phyloP scores from a whole-genome alignment of 2,113 vertebrate genomes.

The Neofelis nebulosa region DNA sequence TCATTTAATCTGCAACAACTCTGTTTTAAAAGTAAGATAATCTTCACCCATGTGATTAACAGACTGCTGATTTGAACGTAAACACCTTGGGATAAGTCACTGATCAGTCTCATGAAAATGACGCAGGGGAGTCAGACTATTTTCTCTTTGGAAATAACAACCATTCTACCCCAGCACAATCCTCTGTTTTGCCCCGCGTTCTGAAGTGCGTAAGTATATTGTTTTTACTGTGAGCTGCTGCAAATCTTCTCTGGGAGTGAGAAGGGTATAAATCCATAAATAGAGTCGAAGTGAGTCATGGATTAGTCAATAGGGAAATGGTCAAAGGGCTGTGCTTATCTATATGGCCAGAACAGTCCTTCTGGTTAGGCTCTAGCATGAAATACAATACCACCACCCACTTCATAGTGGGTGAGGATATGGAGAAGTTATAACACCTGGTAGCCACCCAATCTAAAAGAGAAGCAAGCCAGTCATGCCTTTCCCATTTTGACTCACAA shows the following conservation, averaged over 20 bases:
- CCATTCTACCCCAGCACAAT: neutral
- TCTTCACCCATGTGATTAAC: slow-evolving; percentile 48
- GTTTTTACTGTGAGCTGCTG: slow-evolving; percentile 47
- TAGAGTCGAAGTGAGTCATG: slow-evolving; percentile 58
- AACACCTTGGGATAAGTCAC: slow-evolving; percentile 40
- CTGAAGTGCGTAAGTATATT: neutral
- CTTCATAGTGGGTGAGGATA: neutral
- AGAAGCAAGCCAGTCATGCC: neutral
- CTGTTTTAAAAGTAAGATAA: slow-evolving; percentile 55
- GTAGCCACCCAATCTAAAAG: neutral
- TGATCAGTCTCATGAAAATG: slow-evolving; percentile 41
- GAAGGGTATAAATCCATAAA: slow-evolving; percentile 42
- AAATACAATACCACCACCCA: slow-evolving; percentile 37
- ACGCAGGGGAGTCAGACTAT: neutral
- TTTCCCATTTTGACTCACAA: neutral
- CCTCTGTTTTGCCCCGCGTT: neutral
- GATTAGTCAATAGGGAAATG: slow-evolving; percentile 59
- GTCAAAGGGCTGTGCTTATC: slow-evolving; percentile 58
- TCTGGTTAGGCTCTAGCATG: slow-evolving; percentile 26
- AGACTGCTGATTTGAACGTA: slow-evolving; percentile 58
- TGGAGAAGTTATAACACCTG: neutral
- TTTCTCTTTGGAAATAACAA: slow-evolving; percentile 37
- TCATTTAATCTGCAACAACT: slow-evolving; percentile 61
- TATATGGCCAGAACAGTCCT: slow-evolving; percentile 20
- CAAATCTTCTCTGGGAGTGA: slow-evolving; percentile 40